phyloP scores from a whole-genome alignment of 2,888 invertebrate genomes.

The Eledona agricola region DNA sequence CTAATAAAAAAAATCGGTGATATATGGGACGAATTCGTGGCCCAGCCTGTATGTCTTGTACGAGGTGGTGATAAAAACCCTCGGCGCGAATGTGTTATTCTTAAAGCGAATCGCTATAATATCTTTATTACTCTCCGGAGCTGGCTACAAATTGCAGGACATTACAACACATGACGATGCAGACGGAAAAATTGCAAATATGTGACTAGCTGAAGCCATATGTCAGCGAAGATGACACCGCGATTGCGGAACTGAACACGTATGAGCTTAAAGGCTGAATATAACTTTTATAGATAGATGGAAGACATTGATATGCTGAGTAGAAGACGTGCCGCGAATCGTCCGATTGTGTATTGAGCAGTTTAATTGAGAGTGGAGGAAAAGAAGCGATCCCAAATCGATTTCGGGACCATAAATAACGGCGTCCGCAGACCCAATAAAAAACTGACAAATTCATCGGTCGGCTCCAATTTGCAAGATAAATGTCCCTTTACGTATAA shows the following conservation, averaged over 20 bases:
- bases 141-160: slow-evolving; percentile 56
- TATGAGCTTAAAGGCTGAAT: slow-evolving; percentile 49
- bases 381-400: no score
- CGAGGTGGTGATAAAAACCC: no score
- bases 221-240: slow-evolving; percentile 50
- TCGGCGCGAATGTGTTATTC: no score
- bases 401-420: no score
- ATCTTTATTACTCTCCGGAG: slow-evolving; percentile 58
- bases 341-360: no score
- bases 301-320: slow-evolving; percentile 38
- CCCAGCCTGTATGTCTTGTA: no score
- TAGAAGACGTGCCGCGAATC: slow-evolving; percentile 27
- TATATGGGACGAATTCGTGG: no score
- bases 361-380: no score
- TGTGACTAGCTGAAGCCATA: slow-evolving; percentile 52
- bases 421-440: no score
- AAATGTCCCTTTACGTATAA: slow-evolving; percentile 7
- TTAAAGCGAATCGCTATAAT: slow-evolving; percentile 50
- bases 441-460: no score
- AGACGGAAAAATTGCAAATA: slow-evolving; percentile 58
- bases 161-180: slow-evolving; percentile 57
- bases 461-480: slow-evolving; percentile 17
- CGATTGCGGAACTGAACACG: slow-evolving; percentile 53
- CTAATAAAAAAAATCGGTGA: no score
- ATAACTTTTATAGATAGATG: slow-evolving; percentile 52